Base-by-base conservation (phyloP, 2,113 vertebrate species). In the Vidua chalybeata region DNA sequence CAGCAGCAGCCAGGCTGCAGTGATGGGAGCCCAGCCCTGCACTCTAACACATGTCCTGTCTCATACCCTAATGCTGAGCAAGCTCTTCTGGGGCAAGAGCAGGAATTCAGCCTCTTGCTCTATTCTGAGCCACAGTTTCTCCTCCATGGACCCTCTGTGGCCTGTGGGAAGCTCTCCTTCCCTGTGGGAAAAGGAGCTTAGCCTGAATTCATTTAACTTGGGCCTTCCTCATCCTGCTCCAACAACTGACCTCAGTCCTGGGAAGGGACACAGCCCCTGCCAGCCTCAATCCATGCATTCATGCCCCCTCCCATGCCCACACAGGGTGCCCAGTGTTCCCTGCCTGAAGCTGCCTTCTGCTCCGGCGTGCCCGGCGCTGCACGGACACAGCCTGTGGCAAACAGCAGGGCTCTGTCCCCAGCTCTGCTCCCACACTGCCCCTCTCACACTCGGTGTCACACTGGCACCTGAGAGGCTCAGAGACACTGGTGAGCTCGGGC, bases 351-450 rank as follows among this genome's bases (percentile, higher is more conserved):
- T 15, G 8, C 63, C 84, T 77, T 46, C 61, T 78, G 76, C 93
- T 73, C 46, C 89, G 17, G 89, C 5, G 35, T 6, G 35, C 35
- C 35, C 35, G 8, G 35, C 35, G 35, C 35, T 35, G 15, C 16
- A 35, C 0, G 3, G 77, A 27, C 39, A n/a, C 58, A n/a, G 16
- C 45, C 59, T 12, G 59, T 1, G 8, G 58, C 26, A 41, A 28
- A 96, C 93, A 93, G 93, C 41, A 67, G 2, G 31, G 66, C 30
- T 86, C 86, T 96, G 89, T 93, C 83, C 83, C 87, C 90, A 87
- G 78, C 48, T 23, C 72, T 94, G 82, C 49, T 31, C 76, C 88
- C 90, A 90, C 88, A 73, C 76, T 46, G 79, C 55, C 85, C 72
- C 75, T 86, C 69, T 89, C 92, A 86, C 22, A 15, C 1, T 33